A percentile compares a stretch with the other conserved stretches of the same genome.
These are phyloP conservation scores for Sipunculus nudus DNA, from an alignment of 2,888 invertebrate species.

Conservation along the genomic window DNA sequence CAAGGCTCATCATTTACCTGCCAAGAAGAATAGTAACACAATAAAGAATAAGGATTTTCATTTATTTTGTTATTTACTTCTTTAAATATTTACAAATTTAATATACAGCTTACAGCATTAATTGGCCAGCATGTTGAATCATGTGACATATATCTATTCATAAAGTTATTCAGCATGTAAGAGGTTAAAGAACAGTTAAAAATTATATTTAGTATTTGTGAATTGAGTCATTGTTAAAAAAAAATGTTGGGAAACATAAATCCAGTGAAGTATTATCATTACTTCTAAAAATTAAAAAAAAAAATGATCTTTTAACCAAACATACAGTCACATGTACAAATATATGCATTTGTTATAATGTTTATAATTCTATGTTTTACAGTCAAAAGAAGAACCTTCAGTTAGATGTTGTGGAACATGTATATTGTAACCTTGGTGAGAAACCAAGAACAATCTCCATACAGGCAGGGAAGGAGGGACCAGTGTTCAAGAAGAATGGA, in stretches of 20 bases:
- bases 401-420: constrained; percentile 77
- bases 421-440: constrained; percentile 86
- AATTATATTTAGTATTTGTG: too few species aligned
- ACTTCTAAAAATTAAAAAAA: too few species aligned
- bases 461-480: constrained; percentile 56
- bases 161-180: too few species aligned
- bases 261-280: too few species aligned
- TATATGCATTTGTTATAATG: not conserved
- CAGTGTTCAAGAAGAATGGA: constrained; percentile 64
- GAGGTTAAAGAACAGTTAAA: too few species aligned
- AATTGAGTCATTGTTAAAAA: too few species aligned
- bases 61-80: not conserved
- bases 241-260: too few species aligned
- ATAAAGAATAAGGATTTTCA: not conserved
- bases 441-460: constrained; percentile 75
- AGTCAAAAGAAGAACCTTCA: constrained; percentile 77
- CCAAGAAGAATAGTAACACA: not conserved
- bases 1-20: too few species aligned
- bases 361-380: too few species aligned
- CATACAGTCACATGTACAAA: not conserved
- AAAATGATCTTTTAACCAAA: not conserved
- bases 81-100: not conserved
- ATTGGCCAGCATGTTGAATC: not conserved
- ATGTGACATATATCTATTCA: not conserved
- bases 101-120: not conserved